Conservation (phyloP, 2,113 vertebrate species). For the Loxodonta africana region DNA sequence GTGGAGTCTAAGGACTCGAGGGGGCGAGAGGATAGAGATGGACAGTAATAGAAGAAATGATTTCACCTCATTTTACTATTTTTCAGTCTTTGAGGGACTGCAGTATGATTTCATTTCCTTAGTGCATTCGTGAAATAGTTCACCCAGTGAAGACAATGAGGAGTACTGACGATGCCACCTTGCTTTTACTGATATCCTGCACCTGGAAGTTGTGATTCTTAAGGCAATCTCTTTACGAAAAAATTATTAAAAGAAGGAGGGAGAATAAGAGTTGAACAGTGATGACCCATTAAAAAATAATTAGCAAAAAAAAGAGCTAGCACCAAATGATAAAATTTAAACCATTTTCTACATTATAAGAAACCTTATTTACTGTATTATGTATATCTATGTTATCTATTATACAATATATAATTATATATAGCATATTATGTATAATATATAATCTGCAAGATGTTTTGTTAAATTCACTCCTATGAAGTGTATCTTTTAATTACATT, state of each 20-base stretch:
- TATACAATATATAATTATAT: conserved; percentile 21
- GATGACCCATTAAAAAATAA: conserved; percentile 44
- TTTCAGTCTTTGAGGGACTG: conserved; percentile 74
- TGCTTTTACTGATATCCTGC: conserved; percentile 67
- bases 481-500: conserved; percentile 36
- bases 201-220: conserved; percentile 64
- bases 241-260: background rate
- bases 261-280: conserved; percentile 17
- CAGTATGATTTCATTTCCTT: conserved; percentile 74
- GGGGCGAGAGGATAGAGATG: conserved; percentile 6
- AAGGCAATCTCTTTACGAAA: conserved; percentile 71
- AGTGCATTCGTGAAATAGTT: conserved; percentile 68
- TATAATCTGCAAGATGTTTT: conserved; percentile 5
- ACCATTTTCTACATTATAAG: conserved; percentile 46
- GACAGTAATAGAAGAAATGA: conserved; percentile 50
- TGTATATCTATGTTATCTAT: background rate
- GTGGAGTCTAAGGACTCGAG: background rate
- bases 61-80: conserved; percentile 68
- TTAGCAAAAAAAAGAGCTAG: background rate
- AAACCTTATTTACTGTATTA: conserved; percentile 11
- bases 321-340: conserved; percentile 56
- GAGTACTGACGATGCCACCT: conserved; percentile 50
- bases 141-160: conserved; percentile 61
- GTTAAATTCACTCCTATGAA: conserved; percentile 35
- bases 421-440: background rate